phyloP scores from a whole-genome alignment of 2,888 invertebrate genomes.

The Tetanocera ferruginea region DNA sequence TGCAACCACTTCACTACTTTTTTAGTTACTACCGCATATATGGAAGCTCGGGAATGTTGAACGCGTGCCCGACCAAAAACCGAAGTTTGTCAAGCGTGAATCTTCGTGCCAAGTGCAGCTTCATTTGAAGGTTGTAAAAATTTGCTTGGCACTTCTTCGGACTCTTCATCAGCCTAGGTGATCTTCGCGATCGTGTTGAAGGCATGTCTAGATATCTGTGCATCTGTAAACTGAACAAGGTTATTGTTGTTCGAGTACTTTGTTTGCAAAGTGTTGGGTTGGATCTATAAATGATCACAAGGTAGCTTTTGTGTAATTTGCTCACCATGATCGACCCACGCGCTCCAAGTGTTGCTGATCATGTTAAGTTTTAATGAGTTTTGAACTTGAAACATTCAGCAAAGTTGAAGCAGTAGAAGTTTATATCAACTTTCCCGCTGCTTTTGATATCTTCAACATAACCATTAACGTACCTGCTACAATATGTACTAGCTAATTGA shows the following conservation, averaged over 20 bases:
- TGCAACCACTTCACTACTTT: background rate
- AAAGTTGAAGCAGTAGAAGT: too few species aligned
- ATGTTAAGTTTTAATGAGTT: too few species aligned
- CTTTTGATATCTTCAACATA: background rate
- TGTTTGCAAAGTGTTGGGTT: background rate
- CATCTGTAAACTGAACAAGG: background rate
- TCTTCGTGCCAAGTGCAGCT: conserved; percentile 5
- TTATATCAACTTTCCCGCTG: too few species aligned
- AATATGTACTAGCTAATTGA: conserved; percentile 43
- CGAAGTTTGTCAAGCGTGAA: background rate
- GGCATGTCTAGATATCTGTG: background rate
- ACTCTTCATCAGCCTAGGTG: background rate
- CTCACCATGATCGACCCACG: background rate
- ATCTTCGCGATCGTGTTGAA: background rate
- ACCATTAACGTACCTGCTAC: background rate
- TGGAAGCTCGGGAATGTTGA: conserved; percentile 25
- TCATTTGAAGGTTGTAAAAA: background rate
- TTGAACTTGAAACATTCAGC: too few species aligned
- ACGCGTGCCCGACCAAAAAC: conserved; percentile 42
- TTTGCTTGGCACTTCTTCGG: background rate
- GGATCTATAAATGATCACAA: too few species aligned
- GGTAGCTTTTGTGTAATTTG: too few species aligned
- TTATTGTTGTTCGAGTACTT: background rate
- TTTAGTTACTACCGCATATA: background rate
- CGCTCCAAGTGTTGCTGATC: background rate